These are phyloP conservation scores for Tauraco hartlaubi DNA, from an alignment of 2,797 vertebrate genomes.

Conservation along the genomic window DNA sequence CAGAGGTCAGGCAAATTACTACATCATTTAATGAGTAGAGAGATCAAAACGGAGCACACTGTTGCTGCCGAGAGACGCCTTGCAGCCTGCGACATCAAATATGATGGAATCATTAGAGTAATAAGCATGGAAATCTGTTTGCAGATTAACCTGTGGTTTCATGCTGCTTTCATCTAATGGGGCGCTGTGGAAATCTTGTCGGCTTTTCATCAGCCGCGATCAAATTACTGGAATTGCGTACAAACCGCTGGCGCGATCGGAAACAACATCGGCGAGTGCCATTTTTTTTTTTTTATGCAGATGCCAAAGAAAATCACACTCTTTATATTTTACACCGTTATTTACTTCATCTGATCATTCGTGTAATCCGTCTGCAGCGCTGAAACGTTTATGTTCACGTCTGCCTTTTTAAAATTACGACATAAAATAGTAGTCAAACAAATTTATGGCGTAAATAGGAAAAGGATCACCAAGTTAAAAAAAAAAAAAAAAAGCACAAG, in stretches of 20 bases:
- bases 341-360: conserved; percentile 66
- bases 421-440: conserved; percentile 1
- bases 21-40: conserved; percentile 92
- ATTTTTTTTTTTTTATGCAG: conserved; percentile 61
- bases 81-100: conserved; percentile 90
- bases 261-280: conserved; percentile 80
- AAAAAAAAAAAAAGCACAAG: not conserved
- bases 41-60: conserved; percentile 89
- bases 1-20: conserved; percentile 97
- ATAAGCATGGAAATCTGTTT: conserved; percentile 99
- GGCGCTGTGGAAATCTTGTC: conserved; percentile 87
- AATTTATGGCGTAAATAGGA: conserved; percentile 38
- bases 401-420: conserved; percentile 2
- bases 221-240: conserved; percentile 87
- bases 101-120: conserved; percentile 98
- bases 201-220: conserved; percentile 89
- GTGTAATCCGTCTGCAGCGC: conserved; percentile 8
- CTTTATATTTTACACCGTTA: conserved; percentile 72
- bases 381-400: not conserved
- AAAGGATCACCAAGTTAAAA: not conserved
- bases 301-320: conserved; percentile 81
- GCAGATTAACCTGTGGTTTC: conserved; percentile 92
- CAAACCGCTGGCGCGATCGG: conserved; percentile 85
- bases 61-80: conserved; percentile 86
- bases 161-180: conserved; percentile 89